Evolutionary conservation across 2,113 vertebrate genomes (phyloP).

Genomic region (Antigone vipio): DNA sequence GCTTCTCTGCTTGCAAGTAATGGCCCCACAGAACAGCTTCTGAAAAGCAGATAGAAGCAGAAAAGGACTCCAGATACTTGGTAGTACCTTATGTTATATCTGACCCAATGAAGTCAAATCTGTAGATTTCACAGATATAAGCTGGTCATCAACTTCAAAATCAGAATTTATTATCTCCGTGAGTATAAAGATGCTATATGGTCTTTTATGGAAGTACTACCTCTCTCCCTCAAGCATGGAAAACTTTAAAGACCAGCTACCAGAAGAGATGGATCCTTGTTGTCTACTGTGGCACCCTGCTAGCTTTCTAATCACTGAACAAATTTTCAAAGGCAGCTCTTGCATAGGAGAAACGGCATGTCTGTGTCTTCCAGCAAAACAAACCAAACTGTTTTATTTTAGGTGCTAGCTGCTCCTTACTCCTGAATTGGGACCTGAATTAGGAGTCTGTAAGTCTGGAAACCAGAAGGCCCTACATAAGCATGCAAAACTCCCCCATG

Average conservation of each 20-base stretch:
- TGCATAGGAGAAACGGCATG: not conserved
- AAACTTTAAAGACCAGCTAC: not conserved
- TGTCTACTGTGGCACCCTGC: not conserved
- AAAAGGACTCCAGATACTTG: not conserved
- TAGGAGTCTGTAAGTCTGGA: not conserved
- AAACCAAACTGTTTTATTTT: not conserved
- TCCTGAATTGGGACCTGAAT: not conserved
- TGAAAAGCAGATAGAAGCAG: not conserved
- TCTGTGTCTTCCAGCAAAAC: not conserved
- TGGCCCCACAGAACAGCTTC: not conserved
- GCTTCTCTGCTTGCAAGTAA: not conserved
- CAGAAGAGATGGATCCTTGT: not conserved
- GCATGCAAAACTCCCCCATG: not conserved
- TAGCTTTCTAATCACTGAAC: not conserved
- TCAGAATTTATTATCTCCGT: not conserved
- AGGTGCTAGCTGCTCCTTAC: not conserved
- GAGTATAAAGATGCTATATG: not conserved
- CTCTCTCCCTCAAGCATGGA: not conserved
- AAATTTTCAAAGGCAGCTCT: not conserved
- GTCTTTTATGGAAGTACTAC: not conserved
- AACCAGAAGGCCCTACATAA: not conserved
- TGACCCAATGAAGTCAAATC: not conserved
- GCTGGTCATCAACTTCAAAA: not conserved
- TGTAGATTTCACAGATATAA: not conserved
- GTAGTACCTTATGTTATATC: not conserved